Evolutionary conservation across 2,113 vertebrate species (phyloP), one percentile per base, ranked within the genome.

Genomic region (Sclerurus mexicanus): DNA sequence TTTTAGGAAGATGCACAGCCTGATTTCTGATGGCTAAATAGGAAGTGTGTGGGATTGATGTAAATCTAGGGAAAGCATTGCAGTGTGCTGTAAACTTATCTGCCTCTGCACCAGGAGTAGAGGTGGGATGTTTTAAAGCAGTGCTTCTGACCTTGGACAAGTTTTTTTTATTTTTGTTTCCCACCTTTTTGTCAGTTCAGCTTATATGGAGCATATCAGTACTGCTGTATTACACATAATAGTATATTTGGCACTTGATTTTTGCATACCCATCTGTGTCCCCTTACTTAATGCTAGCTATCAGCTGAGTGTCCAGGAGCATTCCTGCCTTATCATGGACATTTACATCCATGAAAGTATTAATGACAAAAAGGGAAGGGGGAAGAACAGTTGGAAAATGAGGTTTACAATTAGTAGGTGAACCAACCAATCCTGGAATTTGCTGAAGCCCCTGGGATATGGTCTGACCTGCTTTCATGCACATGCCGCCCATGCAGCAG

Each of bases 241-340:
- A 25, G 35, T 67, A 23, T 73, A 58, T 64, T 92, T 86, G 83
- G 60, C 73, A 56, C 58, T 86, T 35, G 44, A 14, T 60, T 94
- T 91, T 84, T 89, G 44, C 49, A 7, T 87, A 49, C 84, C 64
- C 68, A 63, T 88, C 92, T 94, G 53, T 64, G 84, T 95, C 60
- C 81, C 81, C 52, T 78, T 66, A 23, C 35, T 90, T 90, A 83
- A 71, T 55, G 50, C 31, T 92, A 30, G 50, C 73, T 71, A 28
- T 85, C 39, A 50, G 22, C 84, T 55, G 50, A 49, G 53, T 67
- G 44, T 81, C 73, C 73, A 78, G 37, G 42, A 89, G 39, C 55
- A n/a, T 79, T 55, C 91, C 86, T 90, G 42, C 81, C 33, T 20
- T 78, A 28, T 73, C 72, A 12, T 60, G 71, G 72, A 55, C n/a